Evolutionary conservation across 2,797 vertebrate species (phyloP).

Genomic region (Leucoraja ocellata): DNA sequence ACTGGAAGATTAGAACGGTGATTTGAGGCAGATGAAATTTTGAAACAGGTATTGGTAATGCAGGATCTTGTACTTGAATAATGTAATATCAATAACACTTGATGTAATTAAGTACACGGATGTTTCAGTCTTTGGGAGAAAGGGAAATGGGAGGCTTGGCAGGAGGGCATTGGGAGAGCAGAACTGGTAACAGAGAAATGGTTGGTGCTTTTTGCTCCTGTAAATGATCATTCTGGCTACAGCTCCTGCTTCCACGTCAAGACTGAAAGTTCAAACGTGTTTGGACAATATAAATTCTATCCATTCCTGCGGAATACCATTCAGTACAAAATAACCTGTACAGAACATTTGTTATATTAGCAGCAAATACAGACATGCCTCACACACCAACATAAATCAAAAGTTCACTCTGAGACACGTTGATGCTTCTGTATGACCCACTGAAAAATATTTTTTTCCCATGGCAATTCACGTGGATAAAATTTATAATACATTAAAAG

Average conservation of each 20-base stretch:
- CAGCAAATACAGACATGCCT: constrained; percentile 24
- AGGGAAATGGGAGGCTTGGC: background rate
- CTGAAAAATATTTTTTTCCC: background rate
- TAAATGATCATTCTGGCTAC: background rate
- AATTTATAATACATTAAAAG: background rate
- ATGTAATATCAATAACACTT: background rate
- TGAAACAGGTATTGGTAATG: no score
- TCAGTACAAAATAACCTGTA: constrained; percentile 8
- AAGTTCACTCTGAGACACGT: background rate
- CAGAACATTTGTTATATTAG: background rate
- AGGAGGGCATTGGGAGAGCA: background rate
- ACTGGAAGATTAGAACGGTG: no score
- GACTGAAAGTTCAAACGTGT: background rate
- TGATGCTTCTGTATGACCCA: background rate
- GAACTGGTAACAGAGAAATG: background rate
- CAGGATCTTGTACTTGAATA: no score
- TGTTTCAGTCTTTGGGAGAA: background rate
- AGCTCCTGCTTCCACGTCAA: background rate
- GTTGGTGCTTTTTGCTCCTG: background rate
- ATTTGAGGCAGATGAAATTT: no score
- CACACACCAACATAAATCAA: background rate
- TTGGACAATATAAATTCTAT: background rate
- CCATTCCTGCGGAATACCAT: background rate
- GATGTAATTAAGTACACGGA: background rate
- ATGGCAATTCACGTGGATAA: background rate